Evolutionary conservation across 2,797 vertebrate genomes (phyloP).

Genomic region (Scomberomorus guttatus): DNA sequence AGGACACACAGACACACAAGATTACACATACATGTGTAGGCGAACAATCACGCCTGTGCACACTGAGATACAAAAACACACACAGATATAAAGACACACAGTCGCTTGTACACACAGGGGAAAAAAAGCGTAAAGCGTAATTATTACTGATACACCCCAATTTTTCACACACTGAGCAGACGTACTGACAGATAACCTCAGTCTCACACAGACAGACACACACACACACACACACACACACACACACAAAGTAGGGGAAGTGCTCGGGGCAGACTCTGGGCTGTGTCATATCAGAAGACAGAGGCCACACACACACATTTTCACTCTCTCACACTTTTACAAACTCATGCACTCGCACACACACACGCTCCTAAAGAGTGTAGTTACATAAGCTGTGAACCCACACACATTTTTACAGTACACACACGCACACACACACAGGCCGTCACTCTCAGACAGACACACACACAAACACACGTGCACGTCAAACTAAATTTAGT

Average conservation of each 20-base stretch:
- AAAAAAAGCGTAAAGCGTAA: neutral
- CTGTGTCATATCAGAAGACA: constrained; percentile 24
- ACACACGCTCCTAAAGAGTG: neutral
- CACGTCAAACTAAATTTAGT: constrained; percentile 34
- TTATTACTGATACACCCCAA: neutral
- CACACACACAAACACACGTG: constrained; percentile 12
- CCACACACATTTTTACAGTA: constrained; percentile 15
- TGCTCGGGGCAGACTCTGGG: neutral
- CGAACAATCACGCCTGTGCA: neutral
- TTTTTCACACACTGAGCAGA: constrained; percentile 14
- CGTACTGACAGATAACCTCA: constrained; percentile 8
- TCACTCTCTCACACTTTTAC: neutral
- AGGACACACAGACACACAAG: constrained; percentile 8
- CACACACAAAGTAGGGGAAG: neutral
- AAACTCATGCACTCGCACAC: neutral
- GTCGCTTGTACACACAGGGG: neutral
- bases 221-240: neutral
- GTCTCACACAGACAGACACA: neutral
- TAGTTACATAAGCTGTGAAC: constrained; percentile 24
- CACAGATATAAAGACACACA: neutral
- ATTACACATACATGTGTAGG: neutral
- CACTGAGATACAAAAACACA: neutral
- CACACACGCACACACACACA: neutral
- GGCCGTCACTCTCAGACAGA: neutral
- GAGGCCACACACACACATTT: constrained; percentile 11